A percentile compares a stretch with the other conserved stretches of the same genome.
Evolutionary conservation across 2,113 vertebrate genomes (phyloP).

Genomic region (Macquaria australasica): DNA sequence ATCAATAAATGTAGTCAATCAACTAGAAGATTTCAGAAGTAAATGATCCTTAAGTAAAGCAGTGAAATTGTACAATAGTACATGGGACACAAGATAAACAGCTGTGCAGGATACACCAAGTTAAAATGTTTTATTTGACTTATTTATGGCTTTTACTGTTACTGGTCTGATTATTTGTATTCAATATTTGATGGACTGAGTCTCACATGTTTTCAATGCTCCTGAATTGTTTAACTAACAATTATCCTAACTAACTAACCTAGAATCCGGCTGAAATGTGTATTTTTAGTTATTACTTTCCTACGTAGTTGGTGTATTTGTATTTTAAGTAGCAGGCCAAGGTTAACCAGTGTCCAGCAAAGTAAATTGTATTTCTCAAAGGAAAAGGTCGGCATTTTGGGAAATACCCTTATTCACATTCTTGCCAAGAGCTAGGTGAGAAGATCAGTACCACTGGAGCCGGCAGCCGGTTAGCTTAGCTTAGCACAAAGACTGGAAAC

Average conservation of each 20-base stretch:
- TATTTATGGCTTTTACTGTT: conserved; percentile 23
- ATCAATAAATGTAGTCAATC: neutral
- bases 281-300: neutral
- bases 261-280: neutral
- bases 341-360: neutral
- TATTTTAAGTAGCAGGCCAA: neutral
- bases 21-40: neutral
- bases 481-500: neutral
- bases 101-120: neutral
- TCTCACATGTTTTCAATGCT: neutral
- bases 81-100: neutral
- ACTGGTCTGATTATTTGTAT: conserved; percentile 19
- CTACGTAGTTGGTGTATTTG: neutral
- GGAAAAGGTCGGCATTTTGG: neutral
- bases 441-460: neutral
- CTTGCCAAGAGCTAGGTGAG: neutral
- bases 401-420: neutral
- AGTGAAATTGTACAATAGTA: neutral
- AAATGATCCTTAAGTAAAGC: neutral
- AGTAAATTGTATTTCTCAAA: neutral
- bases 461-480: neutral
- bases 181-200: conserved; percentile 49
- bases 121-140: conserved; percentile 12
- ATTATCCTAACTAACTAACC: neutral
- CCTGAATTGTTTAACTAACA: conserved; percentile 41